Conservation (phyloP, 2,113 vertebrate genomes). For the Syrrhaptes paradoxus region DNA sequence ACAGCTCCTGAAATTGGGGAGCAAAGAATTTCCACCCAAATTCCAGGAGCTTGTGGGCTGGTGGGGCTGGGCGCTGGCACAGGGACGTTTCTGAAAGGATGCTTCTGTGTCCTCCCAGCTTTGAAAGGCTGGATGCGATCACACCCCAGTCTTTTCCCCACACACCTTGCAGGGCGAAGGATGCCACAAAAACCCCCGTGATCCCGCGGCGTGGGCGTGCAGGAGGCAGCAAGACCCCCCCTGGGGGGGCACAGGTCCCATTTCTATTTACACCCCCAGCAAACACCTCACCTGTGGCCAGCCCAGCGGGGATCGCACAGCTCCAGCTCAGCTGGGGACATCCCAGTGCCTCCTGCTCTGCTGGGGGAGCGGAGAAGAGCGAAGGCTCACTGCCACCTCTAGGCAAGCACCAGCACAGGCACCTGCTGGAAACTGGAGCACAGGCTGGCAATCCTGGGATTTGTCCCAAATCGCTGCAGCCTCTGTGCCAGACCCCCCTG, state of each 20-base stretch:
- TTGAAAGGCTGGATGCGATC: background rate
- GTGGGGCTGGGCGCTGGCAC: background rate
- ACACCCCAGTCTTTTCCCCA: fast-evolving
- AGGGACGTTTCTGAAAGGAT: fast-evolving
- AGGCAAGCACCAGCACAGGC: constrained; percentile 27
- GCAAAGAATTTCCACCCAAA: background rate
- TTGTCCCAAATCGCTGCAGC: constrained; percentile 55
- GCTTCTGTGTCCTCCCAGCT: fast-evolving
- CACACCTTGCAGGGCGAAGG: fast-evolving
- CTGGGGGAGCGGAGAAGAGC: background rate
- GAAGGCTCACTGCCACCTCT: constrained; percentile 78
- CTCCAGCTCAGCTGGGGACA: background rate
- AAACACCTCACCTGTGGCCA: background rate
- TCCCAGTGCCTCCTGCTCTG: background rate
- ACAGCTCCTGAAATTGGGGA: background rate
- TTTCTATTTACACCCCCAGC: background rate
- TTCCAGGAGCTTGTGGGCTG: background rate
- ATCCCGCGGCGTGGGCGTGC: fast-evolving
- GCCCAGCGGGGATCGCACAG: background rate
- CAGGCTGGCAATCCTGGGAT: constrained; percentile 46
- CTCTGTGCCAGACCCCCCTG: constrained; percentile 45
- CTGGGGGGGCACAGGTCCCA: too few relatives aligned
- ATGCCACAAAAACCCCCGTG: fast-evolving
- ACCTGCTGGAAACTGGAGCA: constrained; percentile 43
- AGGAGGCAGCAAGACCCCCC: background rate